phyloP scores from a whole-genome alignment of 2,797 vertebrate species.

The Anguilla megastoma region DNA sequence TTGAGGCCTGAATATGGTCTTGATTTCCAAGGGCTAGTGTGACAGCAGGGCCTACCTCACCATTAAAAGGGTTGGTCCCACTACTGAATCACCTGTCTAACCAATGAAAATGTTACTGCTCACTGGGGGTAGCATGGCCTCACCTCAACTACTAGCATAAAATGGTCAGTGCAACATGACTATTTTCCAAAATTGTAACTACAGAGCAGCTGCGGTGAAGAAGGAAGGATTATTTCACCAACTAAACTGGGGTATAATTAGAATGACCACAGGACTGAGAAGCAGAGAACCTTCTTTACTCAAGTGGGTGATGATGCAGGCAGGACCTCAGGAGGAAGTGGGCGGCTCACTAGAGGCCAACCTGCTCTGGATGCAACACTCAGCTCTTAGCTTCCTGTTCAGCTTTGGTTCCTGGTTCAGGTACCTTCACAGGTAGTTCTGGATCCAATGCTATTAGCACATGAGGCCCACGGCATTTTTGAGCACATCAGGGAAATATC shows the following conservation, averaged over 20 bases:
- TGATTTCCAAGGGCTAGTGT: not conserved
- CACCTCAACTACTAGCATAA: not conserved
- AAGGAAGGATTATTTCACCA: not conserved
- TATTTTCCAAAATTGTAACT: not conserved
- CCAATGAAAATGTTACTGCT: not conserved
- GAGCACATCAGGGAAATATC: not conserved
- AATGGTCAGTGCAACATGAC: not conserved
- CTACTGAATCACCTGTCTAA: not conserved
- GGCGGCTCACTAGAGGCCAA: not conserved
- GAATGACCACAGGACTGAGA: not conserved
- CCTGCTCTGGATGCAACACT: not conserved
- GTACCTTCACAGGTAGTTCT: not conserved
- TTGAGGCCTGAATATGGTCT: too few species aligned
- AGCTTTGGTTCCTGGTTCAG: not conserved
- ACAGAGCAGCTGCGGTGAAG: not conserved
- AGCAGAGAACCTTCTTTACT: not conserved
- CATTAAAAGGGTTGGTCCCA: not conserved
- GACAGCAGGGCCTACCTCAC: not conserved
- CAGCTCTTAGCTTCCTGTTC: not conserved
- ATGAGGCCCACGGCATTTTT: not conserved
- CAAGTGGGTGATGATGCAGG: not conserved
- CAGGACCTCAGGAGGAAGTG: not conserved
- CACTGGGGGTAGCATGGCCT: not conserved
- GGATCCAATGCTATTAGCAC: not conserved
- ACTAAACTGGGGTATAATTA: not conserved